Percentiles rank a stretch among this genome's conserved stretches.
Evolutionary conservation across 2,888 invertebrate species (phyloP).

Genomic region (Philereme transversata): DNA sequence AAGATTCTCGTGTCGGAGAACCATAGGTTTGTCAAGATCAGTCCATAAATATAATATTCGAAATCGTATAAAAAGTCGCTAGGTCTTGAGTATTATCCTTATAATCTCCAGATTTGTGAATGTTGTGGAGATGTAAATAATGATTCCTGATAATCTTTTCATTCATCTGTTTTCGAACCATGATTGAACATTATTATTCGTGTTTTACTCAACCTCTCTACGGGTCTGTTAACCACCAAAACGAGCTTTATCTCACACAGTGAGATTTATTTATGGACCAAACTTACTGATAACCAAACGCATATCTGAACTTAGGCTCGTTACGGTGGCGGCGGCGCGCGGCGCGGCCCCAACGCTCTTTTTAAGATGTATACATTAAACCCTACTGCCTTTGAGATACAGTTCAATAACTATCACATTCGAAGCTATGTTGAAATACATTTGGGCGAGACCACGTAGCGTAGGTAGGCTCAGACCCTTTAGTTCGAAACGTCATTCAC

Average conservation of each 20-base stretch:
- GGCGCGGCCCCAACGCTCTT: conserved; percentile 29
- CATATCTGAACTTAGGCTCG: conserved; percentile 53
- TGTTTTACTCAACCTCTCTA: conserved; percentile 7
- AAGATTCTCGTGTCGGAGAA: background rate
- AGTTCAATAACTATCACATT: conserved; percentile 13
- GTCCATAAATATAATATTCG: background rate
- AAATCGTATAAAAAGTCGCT: background rate
- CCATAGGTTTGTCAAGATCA: background rate
- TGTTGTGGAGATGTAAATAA: no score
- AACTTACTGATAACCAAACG: conserved; percentile 57
- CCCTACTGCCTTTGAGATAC: conserved; percentile 22
- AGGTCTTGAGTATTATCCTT: no score
- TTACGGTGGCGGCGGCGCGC: conserved; percentile 26
- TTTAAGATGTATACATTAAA: conserved; percentile 12
- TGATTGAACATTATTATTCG: conserved; percentile 12
- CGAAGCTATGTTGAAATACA: conserved; percentile 17
- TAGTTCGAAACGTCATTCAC: conserved; percentile 10
- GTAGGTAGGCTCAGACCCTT: conserved; percentile 6
- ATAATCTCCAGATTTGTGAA: no score
- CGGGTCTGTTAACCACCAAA: conserved; percentile 47
- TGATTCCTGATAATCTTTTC: background rate
- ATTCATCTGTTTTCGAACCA: background rate
- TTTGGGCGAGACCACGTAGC: conserved; percentile 11
- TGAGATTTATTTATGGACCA: conserved; percentile 64
- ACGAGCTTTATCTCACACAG: conserved; percentile 58